Evolutionary conservation across 2,797 vertebrate species (phyloP).

Genomic region (Ctenochaetus hawaiiensis): DNA sequence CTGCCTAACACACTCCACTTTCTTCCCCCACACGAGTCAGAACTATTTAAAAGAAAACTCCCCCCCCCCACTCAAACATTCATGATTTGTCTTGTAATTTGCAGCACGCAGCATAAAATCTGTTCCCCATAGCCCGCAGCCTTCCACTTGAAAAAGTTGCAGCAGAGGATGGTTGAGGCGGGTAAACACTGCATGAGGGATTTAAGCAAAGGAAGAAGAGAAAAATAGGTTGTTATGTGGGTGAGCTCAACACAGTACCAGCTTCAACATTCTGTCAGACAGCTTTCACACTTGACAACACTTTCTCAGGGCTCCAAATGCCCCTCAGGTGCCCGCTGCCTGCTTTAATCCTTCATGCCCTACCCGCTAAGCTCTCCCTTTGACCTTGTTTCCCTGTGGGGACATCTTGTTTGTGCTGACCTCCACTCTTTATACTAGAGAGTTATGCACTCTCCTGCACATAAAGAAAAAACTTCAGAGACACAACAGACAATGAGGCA

Average conservation of each 20-base stretch:
- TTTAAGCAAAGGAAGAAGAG: slow-evolving; percentile 31
- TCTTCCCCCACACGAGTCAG: slow-evolving; percentile 6
- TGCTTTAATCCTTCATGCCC: slow-evolving; percentile 43
- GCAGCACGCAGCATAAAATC: slow-evolving; percentile 23
- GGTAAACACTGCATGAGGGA: slow-evolving; percentile 26
- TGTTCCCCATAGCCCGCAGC: slow-evolving; percentile 35
- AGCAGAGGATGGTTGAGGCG: slow-evolving; percentile 20
- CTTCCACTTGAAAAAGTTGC: slow-evolving; percentile 31
- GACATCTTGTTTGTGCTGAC: slow-evolving; percentile 32
- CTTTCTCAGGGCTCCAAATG: slow-evolving; percentile 44
- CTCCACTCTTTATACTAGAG: slow-evolving; percentile 16
- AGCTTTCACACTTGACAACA: slow-evolving; percentile 49
- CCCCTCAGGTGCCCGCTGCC: slow-evolving; percentile 33
- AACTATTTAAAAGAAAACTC: slow-evolving; percentile 40
- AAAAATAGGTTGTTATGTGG: slow-evolving; percentile 45
- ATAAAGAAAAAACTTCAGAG: slow-evolving; percentile 4
- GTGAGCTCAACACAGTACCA: slow-evolving; percentile 32
- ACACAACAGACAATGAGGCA: slow-evolving; percentile 3
- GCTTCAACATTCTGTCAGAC: slow-evolving; percentile 41
- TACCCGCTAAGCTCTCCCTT: slow-evolving; percentile 10
- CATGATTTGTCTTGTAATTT: slow-evolving; percentile 50
- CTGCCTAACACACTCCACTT: neutral
- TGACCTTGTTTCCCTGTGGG: slow-evolving; percentile 45
- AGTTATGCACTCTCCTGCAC: slow-evolving; percentile 10
- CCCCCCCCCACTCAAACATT: slow-evolving; percentile 33